A percentile compares a stretch with the other conserved stretches of the same genome.
Evolutionary conservation across 2,113 vertebrate species (phyloP).

Genomic region (Columba janthina): DNA sequence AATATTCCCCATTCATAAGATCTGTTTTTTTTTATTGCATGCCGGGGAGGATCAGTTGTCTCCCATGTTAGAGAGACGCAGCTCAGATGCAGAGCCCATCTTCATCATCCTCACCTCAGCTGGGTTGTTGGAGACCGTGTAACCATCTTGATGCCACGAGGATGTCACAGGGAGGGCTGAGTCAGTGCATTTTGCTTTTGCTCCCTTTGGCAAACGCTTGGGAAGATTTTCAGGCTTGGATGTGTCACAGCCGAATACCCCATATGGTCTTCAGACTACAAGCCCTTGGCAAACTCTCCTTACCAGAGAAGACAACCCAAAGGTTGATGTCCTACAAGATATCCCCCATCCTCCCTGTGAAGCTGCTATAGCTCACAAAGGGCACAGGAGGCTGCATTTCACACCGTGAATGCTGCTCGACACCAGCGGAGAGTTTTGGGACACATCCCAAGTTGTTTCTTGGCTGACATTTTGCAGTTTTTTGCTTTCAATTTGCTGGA

Average conservation of each 20-base stretch:
- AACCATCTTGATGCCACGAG: background rate
- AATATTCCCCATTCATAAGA: background rate
- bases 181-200: background rate
- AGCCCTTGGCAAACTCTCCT: background rate
- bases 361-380: background rate
- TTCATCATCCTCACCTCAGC: background rate
- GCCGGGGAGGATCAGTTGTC: background rate
- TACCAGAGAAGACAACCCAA: background rate
- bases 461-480: background rate
- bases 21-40: background rate
- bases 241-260: background rate
- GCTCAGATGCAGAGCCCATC: background rate
- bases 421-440: background rate
- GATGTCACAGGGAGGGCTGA: background rate
- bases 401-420: background rate
- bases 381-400: background rate
- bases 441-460: background rate
- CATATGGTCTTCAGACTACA: accelerated
- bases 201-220: background rate
- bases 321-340: background rate
- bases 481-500: background rate
- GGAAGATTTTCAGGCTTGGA: background rate
- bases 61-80: accelerated
- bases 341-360: background rate
- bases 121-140: background rate